Evolutionary conservation across 2,113 vertebrate genomes (phyloP), one percentile per base, ranked within the genome.

Genomic region (Parotia lawesii): DNA sequence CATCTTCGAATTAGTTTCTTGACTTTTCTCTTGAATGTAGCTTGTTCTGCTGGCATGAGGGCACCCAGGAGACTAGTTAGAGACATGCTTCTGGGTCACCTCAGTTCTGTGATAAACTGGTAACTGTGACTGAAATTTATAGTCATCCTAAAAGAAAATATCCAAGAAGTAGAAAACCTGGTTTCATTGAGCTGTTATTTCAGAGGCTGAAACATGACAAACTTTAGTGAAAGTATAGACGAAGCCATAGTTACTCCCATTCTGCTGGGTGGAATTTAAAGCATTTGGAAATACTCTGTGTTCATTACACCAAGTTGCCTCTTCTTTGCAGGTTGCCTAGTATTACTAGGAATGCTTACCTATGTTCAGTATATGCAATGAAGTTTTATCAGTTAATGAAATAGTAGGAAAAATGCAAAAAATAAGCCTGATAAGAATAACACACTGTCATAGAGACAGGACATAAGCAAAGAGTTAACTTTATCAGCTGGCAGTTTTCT

Each of bases 1-100:
- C 90, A 85, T 92, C 61, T 97, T 97, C 94, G 57, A 96, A 94
- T 97, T 96, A 93, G 90, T 97, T 97, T 95, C 90, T 95, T 95
- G 71, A 75, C 90, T 97, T 95, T 94, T 96, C 93, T 97, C 95
- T 96, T 83, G 48, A 89, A 74, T 76, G 58, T 73, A 67, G 40
- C 33, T 90, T 95, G 58, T 86, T 92, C 44, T 87, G 48, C 73
- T 93, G 89, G 95, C 95, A 25, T 77, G 81, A 89, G 38, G 72
- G 37, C 57, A 89, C 47, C 56, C 56, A 28, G 65, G 51, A 58
- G 73, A 95, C 96, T 96, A 95, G 87, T 80, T 89, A 73, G 87
- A 77, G 47, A 75, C 54, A 3, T 38, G 69, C 65, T 91, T 42
- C 70, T 67, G 61, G 84, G 77, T 97, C 93, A 96, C 86, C 83